phyloP scores from a whole-genome alignment of 2,888 invertebrate genomes.

The Parapristionchus giblindavisi region DNA sequence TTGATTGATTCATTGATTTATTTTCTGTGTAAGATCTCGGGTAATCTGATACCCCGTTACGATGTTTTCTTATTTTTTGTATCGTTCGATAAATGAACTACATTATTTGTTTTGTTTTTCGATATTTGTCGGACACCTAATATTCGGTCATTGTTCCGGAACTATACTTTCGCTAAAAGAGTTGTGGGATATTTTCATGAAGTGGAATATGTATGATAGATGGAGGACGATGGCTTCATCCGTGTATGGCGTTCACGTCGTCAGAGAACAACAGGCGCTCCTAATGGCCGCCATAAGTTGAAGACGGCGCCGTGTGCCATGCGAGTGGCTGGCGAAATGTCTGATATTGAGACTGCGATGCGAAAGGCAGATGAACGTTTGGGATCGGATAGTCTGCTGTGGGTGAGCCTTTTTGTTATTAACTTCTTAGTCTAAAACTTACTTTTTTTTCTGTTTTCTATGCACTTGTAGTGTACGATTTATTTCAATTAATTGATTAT shows the following conservation, averaged over 20 bases:
- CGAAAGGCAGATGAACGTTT: neutral
- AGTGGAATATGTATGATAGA: constrained; percentile 7
- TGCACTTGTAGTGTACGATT: too few species aligned
- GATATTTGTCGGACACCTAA: neutral
- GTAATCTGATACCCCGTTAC: too few species aligned
- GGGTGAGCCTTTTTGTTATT: too few species aligned
- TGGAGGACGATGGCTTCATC: constrained; percentile 55
- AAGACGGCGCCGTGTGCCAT: constrained; percentile 28
- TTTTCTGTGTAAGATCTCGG: constrained; percentile 16
- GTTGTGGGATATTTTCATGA: neutral
- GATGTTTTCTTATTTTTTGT: too few species aligned
- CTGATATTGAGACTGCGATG: constrained; percentile 46
- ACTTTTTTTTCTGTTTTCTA: too few species aligned
- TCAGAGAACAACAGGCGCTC: constrained; percentile 2
- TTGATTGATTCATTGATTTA: constrained; percentile 8
- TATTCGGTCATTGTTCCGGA: too few species aligned
- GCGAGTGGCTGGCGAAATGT: constrained; percentile 43
- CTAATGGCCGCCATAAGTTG: neutral
- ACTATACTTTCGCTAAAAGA: too few species aligned
- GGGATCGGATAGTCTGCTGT: constrained; percentile 11
- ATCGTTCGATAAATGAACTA: neutral
- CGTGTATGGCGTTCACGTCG: constrained; percentile 38
- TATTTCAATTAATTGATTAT: too few species aligned
- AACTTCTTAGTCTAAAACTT: too few species aligned
- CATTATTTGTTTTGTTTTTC: neutral